phyloP scores from a whole-genome alignment of 2,113 vertebrate species.

The Dendrocopos noguchii region DNA sequence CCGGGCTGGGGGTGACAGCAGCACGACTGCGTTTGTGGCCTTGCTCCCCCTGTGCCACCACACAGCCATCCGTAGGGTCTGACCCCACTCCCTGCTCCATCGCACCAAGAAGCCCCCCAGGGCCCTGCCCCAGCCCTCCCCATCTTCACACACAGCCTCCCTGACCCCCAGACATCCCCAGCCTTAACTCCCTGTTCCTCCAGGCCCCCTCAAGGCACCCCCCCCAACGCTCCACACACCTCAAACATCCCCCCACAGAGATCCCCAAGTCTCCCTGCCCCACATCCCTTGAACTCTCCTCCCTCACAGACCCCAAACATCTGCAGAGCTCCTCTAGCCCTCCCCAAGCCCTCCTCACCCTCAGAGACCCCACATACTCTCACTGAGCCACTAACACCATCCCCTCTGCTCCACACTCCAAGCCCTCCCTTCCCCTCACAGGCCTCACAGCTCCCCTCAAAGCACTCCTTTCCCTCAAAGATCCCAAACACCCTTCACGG shows the following conservation, averaged over 20 bases:
- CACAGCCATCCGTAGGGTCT: fast-evolving
- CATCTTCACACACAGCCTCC: too few relatives aligned
- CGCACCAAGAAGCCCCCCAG: too few relatives aligned
- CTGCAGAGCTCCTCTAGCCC: too few relatives aligned
- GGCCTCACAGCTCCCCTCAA: too few relatives aligned
- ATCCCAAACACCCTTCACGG: not conserved
- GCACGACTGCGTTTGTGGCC: fast-evolving
- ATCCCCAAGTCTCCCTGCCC: not conserved
- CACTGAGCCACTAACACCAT: too few relatives aligned
- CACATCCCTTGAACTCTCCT: too few relatives aligned
- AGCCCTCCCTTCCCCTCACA: too few relatives aligned
- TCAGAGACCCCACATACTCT: not conserved
- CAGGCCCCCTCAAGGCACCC: not conserved
- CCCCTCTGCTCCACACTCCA: too few relatives aligned
- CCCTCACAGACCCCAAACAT: too few relatives aligned
- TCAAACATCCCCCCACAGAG: not conserved
- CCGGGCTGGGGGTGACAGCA: not conserved
- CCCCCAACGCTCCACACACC: too few relatives aligned
- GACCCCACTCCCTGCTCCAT: not conserved
- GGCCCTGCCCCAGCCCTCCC: not conserved
- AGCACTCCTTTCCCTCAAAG: not conserved
- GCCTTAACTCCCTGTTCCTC: not conserved
- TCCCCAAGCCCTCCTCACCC: not conserved
- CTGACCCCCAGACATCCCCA: not conserved
- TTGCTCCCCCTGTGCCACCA: fast-evolving